Evolutionary conservation across 2,797 vertebrate species (phyloP).

Genomic region (Pangasius mekongensis): DNA sequence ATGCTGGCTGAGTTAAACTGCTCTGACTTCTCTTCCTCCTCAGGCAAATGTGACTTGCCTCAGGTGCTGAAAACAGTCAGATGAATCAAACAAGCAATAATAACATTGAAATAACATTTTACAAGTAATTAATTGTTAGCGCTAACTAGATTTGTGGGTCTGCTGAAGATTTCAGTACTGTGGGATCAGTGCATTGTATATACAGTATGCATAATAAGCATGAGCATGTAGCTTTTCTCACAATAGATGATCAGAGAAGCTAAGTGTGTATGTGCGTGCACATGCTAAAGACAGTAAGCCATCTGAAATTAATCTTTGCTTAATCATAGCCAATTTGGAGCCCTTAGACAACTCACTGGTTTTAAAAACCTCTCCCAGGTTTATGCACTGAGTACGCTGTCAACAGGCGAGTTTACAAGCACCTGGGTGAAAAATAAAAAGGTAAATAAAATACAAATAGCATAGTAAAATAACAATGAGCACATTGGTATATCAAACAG

Average conservation of each 20-base stretch:
- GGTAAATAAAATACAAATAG: conserved; percentile 53
- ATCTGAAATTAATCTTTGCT: conserved; percentile 48
- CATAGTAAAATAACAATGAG: conserved; percentile 55
- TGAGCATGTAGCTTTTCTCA: not conserved
- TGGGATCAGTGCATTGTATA: not conserved
- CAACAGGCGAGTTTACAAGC: conserved; percentile 56
- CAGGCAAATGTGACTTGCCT: conserved; percentile 27
- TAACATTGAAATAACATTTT: conserved; percentile 7
- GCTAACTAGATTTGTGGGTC: not conserved
- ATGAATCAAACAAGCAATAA: conserved; percentile 24
- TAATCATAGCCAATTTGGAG: conserved; percentile 51
- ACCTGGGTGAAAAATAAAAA: conserved; percentile 53
- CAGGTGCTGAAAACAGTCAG: conserved; percentile 16
- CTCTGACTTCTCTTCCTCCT: conserved; percentile 19
- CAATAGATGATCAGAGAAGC: not conserved
- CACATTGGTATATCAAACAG: conserved; percentile 48
- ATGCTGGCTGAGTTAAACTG: conserved; percentile 44
- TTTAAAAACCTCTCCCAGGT: conserved; percentile 41
- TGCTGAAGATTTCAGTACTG: not conserved
- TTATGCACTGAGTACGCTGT: conserved; percentile 44
- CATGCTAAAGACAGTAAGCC: conserved; percentile 14
- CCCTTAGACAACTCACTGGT: conserved; percentile 42
- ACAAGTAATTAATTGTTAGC: not conserved
- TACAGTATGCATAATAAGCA: not conserved
- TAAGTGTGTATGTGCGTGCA: not conserved